Conservation (phyloP, 1,140 invertebrate species). For the Muscidifurax raptorellus region DNA sequence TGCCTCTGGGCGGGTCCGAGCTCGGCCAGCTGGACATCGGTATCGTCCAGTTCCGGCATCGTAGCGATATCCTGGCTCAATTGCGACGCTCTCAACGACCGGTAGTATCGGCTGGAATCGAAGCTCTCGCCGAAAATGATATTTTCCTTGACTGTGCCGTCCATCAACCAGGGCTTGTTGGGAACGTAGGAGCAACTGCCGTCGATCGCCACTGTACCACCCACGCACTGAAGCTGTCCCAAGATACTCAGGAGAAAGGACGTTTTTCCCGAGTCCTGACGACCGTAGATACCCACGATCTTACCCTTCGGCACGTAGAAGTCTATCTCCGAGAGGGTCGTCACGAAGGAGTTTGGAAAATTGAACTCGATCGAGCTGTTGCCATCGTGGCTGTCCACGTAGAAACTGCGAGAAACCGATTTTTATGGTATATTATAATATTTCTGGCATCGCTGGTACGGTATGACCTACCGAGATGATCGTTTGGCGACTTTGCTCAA, state of each 20-base stretch:
- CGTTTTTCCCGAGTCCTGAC: slow-evolving; percentile 81
- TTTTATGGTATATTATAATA: neutral
- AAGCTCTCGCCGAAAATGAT: slow-evolving; percentile 77
- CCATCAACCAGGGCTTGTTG: slow-evolving; percentile 80
- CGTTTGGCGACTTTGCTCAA: slow-evolving; percentile 41
- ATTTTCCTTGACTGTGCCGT: slow-evolving; percentile 80
- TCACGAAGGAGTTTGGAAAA: slow-evolving; percentile 10
- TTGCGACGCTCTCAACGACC: neutral
- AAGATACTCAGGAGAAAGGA: slow-evolving; percentile 79
- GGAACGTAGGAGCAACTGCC: slow-evolving; percentile 78
- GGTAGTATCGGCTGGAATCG: slow-evolving; percentile 60
- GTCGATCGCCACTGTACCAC: slow-evolving; percentile 74
- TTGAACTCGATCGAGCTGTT: slow-evolving; percentile 6
- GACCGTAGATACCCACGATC: slow-evolving; percentile 80
- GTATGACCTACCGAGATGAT: slow-evolving; percentile 6
- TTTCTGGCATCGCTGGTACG: neutral
- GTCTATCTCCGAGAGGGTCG: slow-evolving; percentile 25
- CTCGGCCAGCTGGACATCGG: neutral
- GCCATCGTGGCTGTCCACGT: slow-evolving; percentile 9
- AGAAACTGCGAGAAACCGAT: slow-evolving; percentile 26
- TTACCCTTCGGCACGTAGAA: slow-evolving; percentile 56
- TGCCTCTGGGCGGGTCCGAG: slow-evolving; percentile 76
- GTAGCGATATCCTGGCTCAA: slow-evolving; percentile 7
- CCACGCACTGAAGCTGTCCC: slow-evolving; percentile 73
- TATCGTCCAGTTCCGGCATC: slow-evolving; percentile 33